Base-by-base conservation (phyloP, 2,797 vertebrate species). In the Bufotes viridis region DNA sequence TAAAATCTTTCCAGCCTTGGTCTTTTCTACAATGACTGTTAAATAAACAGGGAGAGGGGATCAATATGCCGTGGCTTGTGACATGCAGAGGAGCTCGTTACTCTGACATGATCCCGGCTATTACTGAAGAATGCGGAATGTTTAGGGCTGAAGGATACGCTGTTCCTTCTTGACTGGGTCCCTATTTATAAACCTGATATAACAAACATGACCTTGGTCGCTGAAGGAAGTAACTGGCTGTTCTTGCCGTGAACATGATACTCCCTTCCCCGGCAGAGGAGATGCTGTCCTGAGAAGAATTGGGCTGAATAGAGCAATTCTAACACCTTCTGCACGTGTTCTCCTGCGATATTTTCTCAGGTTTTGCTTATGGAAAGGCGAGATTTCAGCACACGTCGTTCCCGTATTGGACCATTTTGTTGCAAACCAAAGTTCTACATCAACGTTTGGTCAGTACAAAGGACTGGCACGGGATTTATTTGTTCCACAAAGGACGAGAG, bases 161-260 rank as follows among this genome's bases (percentile, higher is more conserved):
- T 81, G 53, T 51, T 81, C 67, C 65, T 60, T 42, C 75, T 75
- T 53, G 79, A 63, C 78, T 75, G 29, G 57, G 63, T 53, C 57
- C 63, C 55, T 81, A 74, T 80, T 69, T 86, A 86, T 86, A 86
- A 79, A 55, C 26, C 76, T 86, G 13, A 80, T 69, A 86, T 81
- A 80, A 80, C 81, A 80, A 81, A 86, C 63, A 60, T n/a, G 75
- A 78, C 75, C 84, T 78, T 78, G 61, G 61, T 53, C 20, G 53
- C 51, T 67, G 78, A n/a, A 86, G 84, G 75, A 86, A 78, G 75
- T 86, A 13, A 86, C 74, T 67, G 84, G 49, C 17, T 86, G 84
- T 86, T 86, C 84, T 86, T 53, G 58, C 26, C 55, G 10, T 85
- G 60, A 53, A 85, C 60, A 78, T 26, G 63, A 85, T 67, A 26